phyloP scores from a whole-genome alignment of 1,140 invertebrate genomes.

The Leptonema lineaticorne region DNA sequence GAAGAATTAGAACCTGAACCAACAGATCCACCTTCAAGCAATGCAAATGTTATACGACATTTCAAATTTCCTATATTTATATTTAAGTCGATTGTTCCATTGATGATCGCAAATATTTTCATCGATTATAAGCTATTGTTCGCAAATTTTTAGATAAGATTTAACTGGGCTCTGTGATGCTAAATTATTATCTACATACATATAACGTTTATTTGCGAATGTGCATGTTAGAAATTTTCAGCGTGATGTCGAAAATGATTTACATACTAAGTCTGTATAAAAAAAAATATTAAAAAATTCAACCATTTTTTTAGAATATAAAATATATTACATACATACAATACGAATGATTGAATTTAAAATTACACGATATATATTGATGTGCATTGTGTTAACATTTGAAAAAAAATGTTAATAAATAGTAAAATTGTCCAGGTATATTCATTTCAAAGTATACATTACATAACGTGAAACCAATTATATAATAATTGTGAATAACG shows the following conservation, averaged over 20 bases:
- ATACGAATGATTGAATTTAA: no score
- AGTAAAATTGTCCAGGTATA: not conserved
- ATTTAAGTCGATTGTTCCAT: not conserved
- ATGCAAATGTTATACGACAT: not conserved
- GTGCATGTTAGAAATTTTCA: slow-evolving; percentile 1
- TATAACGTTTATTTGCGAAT: slow-evolving; percentile 4
- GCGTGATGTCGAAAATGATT: no score
- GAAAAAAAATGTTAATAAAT: not conserved
- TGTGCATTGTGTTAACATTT: no score
- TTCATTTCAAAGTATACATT: not conserved
- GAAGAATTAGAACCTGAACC: slow-evolving; percentile 38
- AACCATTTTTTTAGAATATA: not conserved
- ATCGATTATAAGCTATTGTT: not conserved
- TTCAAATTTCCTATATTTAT: slow-evolving; percentile 23
- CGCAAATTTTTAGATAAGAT: slow-evolving; percentile 11
- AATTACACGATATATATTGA: no score
- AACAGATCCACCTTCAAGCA: slow-evolving; percentile 23
- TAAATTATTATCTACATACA: no score
- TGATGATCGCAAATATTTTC: slow-evolving; percentile 15
- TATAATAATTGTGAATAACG: slow-evolving; percentile 17
- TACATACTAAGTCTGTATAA: not conserved
- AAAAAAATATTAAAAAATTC: not conserved
- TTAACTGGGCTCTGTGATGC: slow-evolving; percentile 28
- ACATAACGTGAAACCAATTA: no score
- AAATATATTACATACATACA: not conserved